phyloP scores from a whole-genome alignment of 2,113 vertebrate genomes.

The Bubo blakistoni region DNA sequence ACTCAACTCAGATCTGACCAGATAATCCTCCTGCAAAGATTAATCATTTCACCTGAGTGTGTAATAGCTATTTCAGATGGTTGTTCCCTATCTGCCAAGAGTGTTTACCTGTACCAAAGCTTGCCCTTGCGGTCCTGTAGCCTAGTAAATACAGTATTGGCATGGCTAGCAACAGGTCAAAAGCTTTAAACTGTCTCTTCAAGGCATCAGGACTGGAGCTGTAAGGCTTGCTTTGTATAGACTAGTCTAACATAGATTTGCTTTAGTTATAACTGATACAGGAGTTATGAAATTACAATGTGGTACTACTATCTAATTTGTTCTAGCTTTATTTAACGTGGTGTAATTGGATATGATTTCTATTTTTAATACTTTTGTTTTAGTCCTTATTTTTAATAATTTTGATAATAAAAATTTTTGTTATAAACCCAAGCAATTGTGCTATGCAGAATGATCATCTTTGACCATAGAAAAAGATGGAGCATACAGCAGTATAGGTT shows the following conservation, averaged over 20 bases:
- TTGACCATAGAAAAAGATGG: background rate
- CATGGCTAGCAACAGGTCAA: background rate
- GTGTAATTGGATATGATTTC: background rate
- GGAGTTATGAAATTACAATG: background rate
- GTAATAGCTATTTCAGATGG: background rate
- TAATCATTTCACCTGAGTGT: background rate
- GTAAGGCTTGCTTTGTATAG: background rate
- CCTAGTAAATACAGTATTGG: background rate
- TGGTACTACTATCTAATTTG: background rate
- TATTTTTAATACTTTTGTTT: background rate
- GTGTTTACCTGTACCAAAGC: background rate
- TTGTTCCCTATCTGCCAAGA: background rate
- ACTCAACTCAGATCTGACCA: no score
- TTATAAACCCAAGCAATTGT: background rate
- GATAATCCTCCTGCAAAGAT: background rate
- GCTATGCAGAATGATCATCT: background rate
- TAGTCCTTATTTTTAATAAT: background rate
- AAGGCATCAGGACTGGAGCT: background rate
- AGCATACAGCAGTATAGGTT: background rate
- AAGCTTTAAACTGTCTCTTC: background rate
- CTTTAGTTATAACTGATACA: background rate
- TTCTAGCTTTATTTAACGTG: background rate
- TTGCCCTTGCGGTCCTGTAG: background rate
- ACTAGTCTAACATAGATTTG: background rate
- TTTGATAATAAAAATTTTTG: background rate